Conservation (phyloP, 2,797 vertebrate species). For the Aphelocoma californica region DNA sequence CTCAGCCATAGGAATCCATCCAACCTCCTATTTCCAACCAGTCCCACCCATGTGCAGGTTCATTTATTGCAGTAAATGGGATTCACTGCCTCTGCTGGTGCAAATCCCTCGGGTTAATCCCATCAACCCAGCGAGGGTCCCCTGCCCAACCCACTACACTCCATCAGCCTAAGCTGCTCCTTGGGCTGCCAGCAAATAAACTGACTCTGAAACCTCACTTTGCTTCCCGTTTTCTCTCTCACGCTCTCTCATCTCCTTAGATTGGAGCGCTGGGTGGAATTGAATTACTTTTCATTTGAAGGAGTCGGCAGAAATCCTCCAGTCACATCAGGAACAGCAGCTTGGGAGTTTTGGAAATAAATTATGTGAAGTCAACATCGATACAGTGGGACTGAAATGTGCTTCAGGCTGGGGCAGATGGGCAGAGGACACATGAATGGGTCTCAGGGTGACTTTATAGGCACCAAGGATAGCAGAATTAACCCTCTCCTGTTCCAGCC, state of each 20-base stretch:
- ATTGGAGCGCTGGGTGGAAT: neutral
- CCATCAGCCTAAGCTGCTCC: neutral
- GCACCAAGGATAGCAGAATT: neutral
- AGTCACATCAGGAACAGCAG: neutral
- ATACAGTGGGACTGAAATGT: neutral
- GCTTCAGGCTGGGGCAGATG: neutral
- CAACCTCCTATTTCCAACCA: neutral
- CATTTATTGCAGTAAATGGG: neutral
- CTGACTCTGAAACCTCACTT: neutral
- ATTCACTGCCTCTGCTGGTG: neutral
- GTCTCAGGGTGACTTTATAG: neutral
- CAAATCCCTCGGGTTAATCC: neutral
- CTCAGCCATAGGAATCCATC: neutral
- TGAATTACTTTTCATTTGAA: neutral
- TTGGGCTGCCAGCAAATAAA: neutral
- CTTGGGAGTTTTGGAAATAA: neutral
- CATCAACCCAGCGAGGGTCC: neutral
- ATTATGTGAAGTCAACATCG: neutral
- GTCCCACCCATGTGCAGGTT: neutral
- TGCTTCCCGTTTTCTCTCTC: neutral
- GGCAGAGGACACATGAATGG: accelerated
- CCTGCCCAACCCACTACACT: neutral
- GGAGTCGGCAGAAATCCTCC: neutral
- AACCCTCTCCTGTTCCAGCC: neutral
- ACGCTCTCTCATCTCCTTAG: neutral